A percentile compares a stretch with the other conserved stretches of the same genome.
These are phyloP conservation scores for Neosilurus mollespiculum DNA, from an alignment of 2,797 vertebrate species.

Conservation along the genomic window DNA sequence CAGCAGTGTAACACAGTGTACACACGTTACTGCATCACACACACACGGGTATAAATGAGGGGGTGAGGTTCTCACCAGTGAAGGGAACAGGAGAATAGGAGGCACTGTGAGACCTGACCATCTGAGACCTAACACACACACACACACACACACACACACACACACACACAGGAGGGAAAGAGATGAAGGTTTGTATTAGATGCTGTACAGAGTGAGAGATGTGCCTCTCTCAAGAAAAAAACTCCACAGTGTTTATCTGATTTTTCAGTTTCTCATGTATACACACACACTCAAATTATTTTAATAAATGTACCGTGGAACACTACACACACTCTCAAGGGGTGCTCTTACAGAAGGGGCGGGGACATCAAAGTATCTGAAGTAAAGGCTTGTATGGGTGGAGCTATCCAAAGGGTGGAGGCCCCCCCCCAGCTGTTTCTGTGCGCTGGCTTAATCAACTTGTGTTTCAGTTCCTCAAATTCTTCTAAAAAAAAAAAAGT, in stretches of 20 bases:
- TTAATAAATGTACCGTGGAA: neutral
- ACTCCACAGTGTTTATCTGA: neutral
- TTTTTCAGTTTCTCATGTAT: neutral
- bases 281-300: neutral
- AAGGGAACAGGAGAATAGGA: constrained; percentile 94
- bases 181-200: neutral
- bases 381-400: too few relatives aligned
- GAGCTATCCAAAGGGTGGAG: neutral
- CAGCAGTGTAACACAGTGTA: too few relatives aligned
- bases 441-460: neutral
- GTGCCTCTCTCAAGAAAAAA: neutral
- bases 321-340: neutral
- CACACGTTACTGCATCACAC: too few relatives aligned
- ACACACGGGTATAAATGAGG: neutral
- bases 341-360: too few relatives aligned
- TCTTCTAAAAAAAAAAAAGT: neutral
- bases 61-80: constrained; percentile 81
- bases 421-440: neutral
- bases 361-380: neutral
- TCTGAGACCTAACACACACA: constrained; percentile 66
- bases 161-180: neutral
- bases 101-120: constrained; percentile 90
- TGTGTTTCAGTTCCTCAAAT: neutral
- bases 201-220: neutral
- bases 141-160: constrained; percentile 3